Evolutionary conservation across 35 echinoderm and acorn worm species (phyloP), one percentile per base, ranked within the genome.

Genomic region (Heliocidaris tuberculata): DNA sequence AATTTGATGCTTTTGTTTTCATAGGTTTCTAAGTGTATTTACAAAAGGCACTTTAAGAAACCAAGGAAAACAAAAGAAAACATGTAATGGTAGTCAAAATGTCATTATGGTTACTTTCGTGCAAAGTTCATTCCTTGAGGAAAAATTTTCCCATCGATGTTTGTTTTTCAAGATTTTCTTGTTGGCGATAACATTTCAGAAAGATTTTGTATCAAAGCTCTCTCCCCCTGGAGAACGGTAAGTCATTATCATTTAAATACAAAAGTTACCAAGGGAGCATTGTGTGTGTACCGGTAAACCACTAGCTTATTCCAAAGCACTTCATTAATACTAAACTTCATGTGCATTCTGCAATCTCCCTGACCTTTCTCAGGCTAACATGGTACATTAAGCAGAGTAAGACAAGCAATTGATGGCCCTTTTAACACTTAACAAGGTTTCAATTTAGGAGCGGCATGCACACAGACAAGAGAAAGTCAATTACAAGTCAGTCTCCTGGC

Each of bases 341-440:
- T 42, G 35, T 42, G 35, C 35, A 78, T 78, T 78, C 65, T 8
- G 1, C 15, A 4, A 24, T n/a, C 27, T 78, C 65, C 65, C 27
- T 78, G 65, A 78, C 65, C 65, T 78, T 78, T 78, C 65, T 78
- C 21, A 27, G 65, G 19, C 65, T 78, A 78, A 78, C 65, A 78
- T 78, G 65, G 15, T 27, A 78, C 65, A 78, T 78, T 78, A 78
- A 19, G 7, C 65, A 78, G 27, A n/a, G 65, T 6, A n/a, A 78
- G 65, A n/a, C 65, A 21, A 1, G 0, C 15, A 78, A 78, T 19
- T 78, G 65, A 78, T 78, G 65, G 65, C 65, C 65, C 65, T 78
- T 78, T 78, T 78, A 78, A 78, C 65, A 78, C 65, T 78, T 78
- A 78, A 78, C 65, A 78, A 78, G 65, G 65, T 78, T 78, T 78